phyloP scores from a whole-genome alignment of 2,113 vertebrate genomes.

The Cranoglanis bouderius region DNA sequence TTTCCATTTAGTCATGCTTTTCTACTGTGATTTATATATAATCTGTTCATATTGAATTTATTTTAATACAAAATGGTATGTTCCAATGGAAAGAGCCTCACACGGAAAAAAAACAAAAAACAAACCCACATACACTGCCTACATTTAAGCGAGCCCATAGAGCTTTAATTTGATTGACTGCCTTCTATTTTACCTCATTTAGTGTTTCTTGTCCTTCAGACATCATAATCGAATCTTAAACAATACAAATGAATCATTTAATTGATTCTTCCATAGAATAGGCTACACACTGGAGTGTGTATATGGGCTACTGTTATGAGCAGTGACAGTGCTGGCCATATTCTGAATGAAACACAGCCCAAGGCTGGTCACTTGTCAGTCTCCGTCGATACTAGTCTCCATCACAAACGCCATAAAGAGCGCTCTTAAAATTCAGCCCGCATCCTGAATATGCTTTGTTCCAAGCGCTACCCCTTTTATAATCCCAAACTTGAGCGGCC shows the following conservation, averaged over 20 bases:
- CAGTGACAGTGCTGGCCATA: conserved; percentile 13
- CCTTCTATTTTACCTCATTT: conserved; percentile 9
- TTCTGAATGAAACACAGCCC: conserved; percentile 31
- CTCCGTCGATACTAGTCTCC: conserved; percentile 42
- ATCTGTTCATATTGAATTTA: too few relatives aligned
- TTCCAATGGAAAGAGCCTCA: neutral
- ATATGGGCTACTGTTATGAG: neutral
- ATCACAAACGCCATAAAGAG: conserved; percentile 49
- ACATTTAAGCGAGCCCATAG: neutral
- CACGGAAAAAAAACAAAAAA: neutral
- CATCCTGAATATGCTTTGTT: conserved; percentile 53
- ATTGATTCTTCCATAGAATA: neutral
- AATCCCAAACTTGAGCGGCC: conserved; percentile 76
- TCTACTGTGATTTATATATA: neutral
- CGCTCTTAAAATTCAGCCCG: conserved; percentile 49
- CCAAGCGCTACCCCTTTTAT: conserved; percentile 50
- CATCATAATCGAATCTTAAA: conserved; percentile 1
- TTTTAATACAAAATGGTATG: neutral
- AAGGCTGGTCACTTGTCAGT: conserved; percentile 48
- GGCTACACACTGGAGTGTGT: neutral
- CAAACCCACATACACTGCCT: too few relatives aligned
- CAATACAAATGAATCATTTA: conserved; percentile 6
- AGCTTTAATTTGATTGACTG: conserved; percentile 11
- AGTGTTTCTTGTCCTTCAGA: conserved; percentile 1
- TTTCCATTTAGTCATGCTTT: neutral